Base-by-base conservation (phyloP, 2,113 vertebrate species). In the Solenodon paradoxus region DNA sequence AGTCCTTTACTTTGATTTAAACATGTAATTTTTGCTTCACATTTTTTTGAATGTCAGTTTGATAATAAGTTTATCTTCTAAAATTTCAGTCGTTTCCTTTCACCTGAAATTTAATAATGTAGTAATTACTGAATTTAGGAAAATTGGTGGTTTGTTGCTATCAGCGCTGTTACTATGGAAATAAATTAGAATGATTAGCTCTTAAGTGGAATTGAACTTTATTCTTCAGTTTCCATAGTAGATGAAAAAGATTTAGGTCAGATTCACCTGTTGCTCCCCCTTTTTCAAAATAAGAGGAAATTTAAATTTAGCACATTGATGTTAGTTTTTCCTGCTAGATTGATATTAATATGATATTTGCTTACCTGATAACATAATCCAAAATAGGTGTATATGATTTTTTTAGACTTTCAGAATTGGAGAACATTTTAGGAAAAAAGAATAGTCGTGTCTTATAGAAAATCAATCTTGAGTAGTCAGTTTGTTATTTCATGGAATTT, bases 211-310 rank as follows among this genome's bases (percentile, higher is more conserved):
- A 92, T 63, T 93, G 79, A 95, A 92, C 64, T 92, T 97, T 92
- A 85, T 96, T 96, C 42, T 89, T 96, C 87, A 57, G 84, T 92
- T 97, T 95, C 89, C 63, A 69, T 94, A 68, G 79, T 94, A 92
- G 32, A 87, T 79, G 74, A 90, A 92, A 92, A 97, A 80, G 57
- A 88, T 83, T 79, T 83, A 94, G 92, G 63, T 97, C 83, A 96
- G 51, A 85, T 92, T 95, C 49, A 92, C 49, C 55, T 87, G 68
- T 91, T 91, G 68, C 53, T 68, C 45, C 9, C 63, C 38, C 30
- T 68, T 75, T 90, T 91, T 83, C 75, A 79, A 72, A 96, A 79
- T 72, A 90, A 89, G 64, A 77, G 59, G 45, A 77, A 75, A 85
- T 89, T 95, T 96, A 89, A 92, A 90, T 90, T 94, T 86, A 90